Evolutionary conservation across 2,113 vertebrate genomes (phyloP), one percentile per base, ranked within the genome.

Genomic region (Anseranas semipalmata): DNA sequence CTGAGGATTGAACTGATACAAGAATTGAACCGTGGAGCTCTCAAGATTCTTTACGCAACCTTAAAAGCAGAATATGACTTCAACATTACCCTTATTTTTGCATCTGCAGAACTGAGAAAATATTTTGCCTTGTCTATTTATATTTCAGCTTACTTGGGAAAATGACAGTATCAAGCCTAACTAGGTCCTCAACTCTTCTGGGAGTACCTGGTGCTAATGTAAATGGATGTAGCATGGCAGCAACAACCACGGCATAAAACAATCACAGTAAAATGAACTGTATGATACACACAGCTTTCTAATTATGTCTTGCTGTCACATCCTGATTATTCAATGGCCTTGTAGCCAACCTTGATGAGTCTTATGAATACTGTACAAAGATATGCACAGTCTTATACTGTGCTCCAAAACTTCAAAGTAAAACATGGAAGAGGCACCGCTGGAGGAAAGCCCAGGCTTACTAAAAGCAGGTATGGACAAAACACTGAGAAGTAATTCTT

Each of bases 331-430:
- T 37, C 84, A 1, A 1, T 0, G 13, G 56, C 63, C 58, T 59
- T n/a, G 8, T 1, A 53, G 58, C 48, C 82, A 72, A 22, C 7
- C 12, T 24, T 19, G 72, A 14, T 20, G 65, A 67, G 52, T 1
- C 15, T 27, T 4, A 18, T 1, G 9, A 15, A 22, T 33, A 10
- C 13, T 2, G 13, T 10, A 53, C 59, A 24, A 13, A 59, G 50
- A 39, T 5, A 7, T 12, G 45, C 21, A 30, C 4, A 11, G 53
- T 2, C 39, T 32, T 27, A 21, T 55, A 41, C 2, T 3, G 30
- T 0, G 32, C 7, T 24, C 0, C 0, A 74, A 46, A 33, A 17
- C 68, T 59, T 71, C 39, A 27, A 39, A 37, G 39, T 7, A 4
- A 63, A 78, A 15, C 8, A 67, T 0, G 5, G 45, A 41, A 71